Conservation (phyloP, 2,113 vertebrate genomes). For the Pterocles orientalis region DNA sequence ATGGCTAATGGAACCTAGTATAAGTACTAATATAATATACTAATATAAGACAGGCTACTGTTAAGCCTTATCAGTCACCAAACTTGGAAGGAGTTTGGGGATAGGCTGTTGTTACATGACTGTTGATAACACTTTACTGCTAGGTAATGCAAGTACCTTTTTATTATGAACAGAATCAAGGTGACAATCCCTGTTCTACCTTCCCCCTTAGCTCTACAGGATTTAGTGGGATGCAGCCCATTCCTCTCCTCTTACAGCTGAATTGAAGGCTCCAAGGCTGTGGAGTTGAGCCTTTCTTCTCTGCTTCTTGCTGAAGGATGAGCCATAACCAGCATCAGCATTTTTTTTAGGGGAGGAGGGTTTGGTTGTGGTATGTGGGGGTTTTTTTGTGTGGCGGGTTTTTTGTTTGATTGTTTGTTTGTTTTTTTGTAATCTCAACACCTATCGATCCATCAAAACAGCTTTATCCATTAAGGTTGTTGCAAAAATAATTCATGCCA, state of each 20-base stretch:
- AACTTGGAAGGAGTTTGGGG: background rate
- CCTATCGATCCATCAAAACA: background rate
- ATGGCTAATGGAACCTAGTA: background rate
- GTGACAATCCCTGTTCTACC: background rate
- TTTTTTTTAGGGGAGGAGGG: background rate
- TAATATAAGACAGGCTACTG: background rate
- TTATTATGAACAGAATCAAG: background rate
- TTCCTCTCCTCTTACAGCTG: background rate
- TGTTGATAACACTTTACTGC: background rate
- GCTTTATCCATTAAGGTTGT: background rate
- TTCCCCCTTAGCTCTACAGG: background rate
- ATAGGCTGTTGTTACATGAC: background rate
- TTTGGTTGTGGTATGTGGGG: too few relatives aligned
- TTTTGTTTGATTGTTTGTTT: too few relatives aligned
- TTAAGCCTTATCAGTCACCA: background rate
- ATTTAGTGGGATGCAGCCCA: background rate
- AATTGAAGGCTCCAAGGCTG: background rate
- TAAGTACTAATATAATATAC: background rate
- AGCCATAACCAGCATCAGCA: background rate
- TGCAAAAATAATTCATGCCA: background rate
- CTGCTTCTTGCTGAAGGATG: background rate
- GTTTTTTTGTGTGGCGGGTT: background rate
- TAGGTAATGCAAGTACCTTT: background rate
- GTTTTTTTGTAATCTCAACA: background rate
- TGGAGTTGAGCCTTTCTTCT: background rate